phyloP scores from a whole-genome alignment of 1,140 invertebrate species.

The Drosophila repleta region DNA sequence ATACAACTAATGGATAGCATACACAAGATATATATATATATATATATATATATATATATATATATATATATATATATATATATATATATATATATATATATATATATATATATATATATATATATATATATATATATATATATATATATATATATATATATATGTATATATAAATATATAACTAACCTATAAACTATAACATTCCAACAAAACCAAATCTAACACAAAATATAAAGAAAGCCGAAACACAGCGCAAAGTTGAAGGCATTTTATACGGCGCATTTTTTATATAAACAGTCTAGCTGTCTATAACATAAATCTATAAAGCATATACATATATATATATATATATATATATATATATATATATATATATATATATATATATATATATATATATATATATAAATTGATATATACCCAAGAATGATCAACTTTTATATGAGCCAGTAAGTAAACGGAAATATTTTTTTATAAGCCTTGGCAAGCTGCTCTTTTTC shows the following conservation, averaged over 20 bases:
- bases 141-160: slow-evolving; percentile 34
- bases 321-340: slow-evolving; percentile 61
- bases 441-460: slow-evolving; percentile 77
- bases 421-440: slow-evolving; percentile 73
- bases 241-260: slow-evolving; percentile 56
- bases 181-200: slow-evolving; percentile 51
- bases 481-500: slow-evolving; percentile 73
- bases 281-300: slow-evolving; percentile 74
- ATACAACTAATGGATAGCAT: slow-evolving; percentile 53
- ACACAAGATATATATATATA: slow-evolving; percentile 35
- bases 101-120: slow-evolving; percentile 38
- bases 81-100: slow-evolving; percentile 28
- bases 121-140: too few relatives aligned
- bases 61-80: slow-evolving; percentile 36
- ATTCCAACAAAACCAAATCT: slow-evolving; percentile 41
- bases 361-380: slow-evolving; percentile 54
- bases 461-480: slow-evolving; percentile 79
- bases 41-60: slow-evolving; percentile 26
- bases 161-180: slow-evolving; percentile 34
- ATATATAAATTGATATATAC: slow-evolving; percentile 62
- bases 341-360: slow-evolving; percentile 52
- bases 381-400: slow-evolving; percentile 51
- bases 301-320: slow-evolving; percentile 70
- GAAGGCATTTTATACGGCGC: slow-evolving; percentile 74
- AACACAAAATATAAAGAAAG: slow-evolving; percentile 36